phyloP scores from a whole-genome alignment of 92 coral and sea anemone species.

The Zoanthus sansibaricus region DNA sequence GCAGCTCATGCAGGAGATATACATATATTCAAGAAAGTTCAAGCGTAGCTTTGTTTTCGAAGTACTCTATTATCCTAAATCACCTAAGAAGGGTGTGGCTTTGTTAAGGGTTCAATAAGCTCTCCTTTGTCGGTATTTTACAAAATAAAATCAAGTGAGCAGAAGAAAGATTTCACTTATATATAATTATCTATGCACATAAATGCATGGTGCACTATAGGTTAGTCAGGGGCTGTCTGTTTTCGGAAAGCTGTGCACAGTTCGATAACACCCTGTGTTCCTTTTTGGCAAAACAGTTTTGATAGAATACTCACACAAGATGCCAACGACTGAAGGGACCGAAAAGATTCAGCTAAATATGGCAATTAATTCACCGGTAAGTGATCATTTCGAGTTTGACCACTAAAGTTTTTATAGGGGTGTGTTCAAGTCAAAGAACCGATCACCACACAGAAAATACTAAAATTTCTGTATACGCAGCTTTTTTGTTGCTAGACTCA shows the following conservation, averaged over 20 bases:
- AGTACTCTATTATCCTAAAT: background rate
- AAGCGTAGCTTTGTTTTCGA: background rate
- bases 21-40: background rate
- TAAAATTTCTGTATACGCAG: background rate
- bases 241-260: background rate
- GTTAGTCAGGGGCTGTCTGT: background rate
- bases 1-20: background rate
- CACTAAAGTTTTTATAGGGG: background rate
- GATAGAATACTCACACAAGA: background rate
- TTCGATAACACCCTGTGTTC: background rate
- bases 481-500: background rate
- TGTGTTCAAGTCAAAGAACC: background rate
- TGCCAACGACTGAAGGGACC: conserved; percentile 5
- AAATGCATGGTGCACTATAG: background rate
- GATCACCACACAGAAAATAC: background rate
- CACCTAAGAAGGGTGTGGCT: background rate
- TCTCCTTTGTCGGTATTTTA: background rate
- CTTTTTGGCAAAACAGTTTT: background rate
- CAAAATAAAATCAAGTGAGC: conserved; percentile 12
- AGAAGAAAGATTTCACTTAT: background rate
- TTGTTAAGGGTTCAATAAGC: background rate
- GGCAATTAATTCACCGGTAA: conserved; percentile 3
- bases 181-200: conserved; percentile 17
- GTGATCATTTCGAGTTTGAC: background rate
- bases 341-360: background rate